A percentile compares a stretch with the other conserved stretches of the same genome.
phyloP scores from a whole-genome alignment of 53 echinoderm and acorn worm species.

The Stichopus horrens region DNA sequence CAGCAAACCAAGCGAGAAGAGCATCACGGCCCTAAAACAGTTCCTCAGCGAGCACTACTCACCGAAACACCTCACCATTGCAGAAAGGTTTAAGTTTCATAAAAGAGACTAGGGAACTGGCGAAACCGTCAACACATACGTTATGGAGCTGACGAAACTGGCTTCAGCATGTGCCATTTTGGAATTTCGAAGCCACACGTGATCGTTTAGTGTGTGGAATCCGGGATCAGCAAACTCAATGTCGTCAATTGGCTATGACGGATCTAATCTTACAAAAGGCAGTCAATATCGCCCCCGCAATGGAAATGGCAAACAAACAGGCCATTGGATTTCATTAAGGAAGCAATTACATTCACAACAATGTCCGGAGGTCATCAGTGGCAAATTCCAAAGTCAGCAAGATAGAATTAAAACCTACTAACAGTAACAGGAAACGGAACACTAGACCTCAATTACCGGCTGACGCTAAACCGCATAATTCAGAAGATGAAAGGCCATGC shows the following conservation, averaged over 20 bases:
- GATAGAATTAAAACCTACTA: no score
- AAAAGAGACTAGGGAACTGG: background rate
- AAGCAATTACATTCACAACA: no score
- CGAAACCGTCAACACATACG: constrained; percentile 4
- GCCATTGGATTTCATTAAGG: constrained; percentile 3
- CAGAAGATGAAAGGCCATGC: no score
- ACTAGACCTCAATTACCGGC: no score
- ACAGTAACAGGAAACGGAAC: no score
- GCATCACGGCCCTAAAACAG: background rate
- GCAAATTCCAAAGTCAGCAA: no score
- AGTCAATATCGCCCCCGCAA: constrained; percentile 7
- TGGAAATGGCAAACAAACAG: constrained; percentile 34
- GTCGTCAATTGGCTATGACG: background rate
- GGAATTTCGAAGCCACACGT: background rate
- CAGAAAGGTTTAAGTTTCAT: constrained; percentile 37
- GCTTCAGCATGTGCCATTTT: constrained; percentile 33
- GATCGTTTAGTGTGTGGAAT: constrained; percentile 43
- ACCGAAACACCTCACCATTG: constrained; percentile 36
- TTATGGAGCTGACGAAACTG: constrained; percentile 36
- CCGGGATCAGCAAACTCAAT: background rate
- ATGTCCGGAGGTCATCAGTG: no score
- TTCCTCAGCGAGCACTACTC: constrained; percentile 12
- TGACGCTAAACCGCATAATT: no score
- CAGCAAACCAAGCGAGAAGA: constrained; percentile 29
- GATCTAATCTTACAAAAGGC: constrained; percentile 28